phyloP scores from a whole-genome alignment of 2,113 vertebrate genomes.

The Chlamydotis undulata region DNA sequence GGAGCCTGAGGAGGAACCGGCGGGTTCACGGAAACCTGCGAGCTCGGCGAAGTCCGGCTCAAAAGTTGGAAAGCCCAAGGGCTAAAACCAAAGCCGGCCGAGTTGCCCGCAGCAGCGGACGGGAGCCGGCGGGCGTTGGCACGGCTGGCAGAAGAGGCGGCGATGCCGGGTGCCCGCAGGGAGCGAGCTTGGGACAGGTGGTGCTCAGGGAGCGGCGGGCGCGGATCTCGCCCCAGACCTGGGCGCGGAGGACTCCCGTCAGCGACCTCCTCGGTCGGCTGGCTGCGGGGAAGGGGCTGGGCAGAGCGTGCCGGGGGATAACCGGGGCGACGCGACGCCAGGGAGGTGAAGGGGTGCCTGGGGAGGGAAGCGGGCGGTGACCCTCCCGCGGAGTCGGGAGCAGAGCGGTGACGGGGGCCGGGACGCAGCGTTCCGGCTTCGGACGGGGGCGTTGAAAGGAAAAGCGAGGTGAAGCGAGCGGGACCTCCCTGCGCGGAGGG shows the following conservation, averaged over 20 bases:
- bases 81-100: accelerated
- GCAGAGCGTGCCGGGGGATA: not conserved
- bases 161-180: accelerated
- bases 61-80: not conserved
- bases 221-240: accelerated
- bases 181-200: not conserved
- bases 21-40: accelerated
- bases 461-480: not conserved
- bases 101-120: accelerated
- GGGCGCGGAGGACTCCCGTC: too few relatives aligned
- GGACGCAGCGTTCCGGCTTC: accelerated
- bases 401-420: accelerated
- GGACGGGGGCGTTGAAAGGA: not conserved
- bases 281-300: not conserved
- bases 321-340: accelerated
- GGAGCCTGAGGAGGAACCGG: accelerated
- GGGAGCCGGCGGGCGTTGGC: not conserved
- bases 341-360: accelerated
- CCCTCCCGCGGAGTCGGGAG: not conserved
- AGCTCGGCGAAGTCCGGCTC: accelerated
- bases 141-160: not conserved
- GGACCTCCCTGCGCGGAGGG: accelerated
- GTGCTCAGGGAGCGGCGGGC: not conserved
- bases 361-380: accelerated
- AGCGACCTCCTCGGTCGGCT: too few relatives aligned